phyloP scores from a whole-genome alignment of 2,797 vertebrate species.

The Enteromius unitaeniatus region DNA sequence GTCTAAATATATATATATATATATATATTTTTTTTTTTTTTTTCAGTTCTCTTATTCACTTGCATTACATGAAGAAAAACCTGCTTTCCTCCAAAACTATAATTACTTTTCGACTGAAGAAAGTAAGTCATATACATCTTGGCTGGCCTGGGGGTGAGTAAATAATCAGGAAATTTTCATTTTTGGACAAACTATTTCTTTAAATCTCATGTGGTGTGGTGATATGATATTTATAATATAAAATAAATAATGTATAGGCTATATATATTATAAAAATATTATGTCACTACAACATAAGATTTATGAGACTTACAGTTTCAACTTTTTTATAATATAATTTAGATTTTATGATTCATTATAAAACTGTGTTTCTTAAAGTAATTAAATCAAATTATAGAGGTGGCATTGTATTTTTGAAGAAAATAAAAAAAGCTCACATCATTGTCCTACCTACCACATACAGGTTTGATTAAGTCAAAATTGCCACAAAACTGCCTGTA shows the following conservation, averaged over 20 bases:
- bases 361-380: neutral
- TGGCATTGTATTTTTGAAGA: neutral
- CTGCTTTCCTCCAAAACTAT: neutral
- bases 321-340: neutral
- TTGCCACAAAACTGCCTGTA: conserved; percentile 17
- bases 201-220: neutral
- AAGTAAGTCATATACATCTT: neutral
- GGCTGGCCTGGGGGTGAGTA: neutral
- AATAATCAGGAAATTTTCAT: neutral
- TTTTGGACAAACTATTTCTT: neutral
- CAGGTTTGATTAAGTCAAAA: conserved; percentile 29
- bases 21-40: too few species aligned
- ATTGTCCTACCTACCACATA: neutral
- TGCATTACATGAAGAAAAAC: neutral
- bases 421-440: neutral
- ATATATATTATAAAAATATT: neutral
- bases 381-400: neutral
- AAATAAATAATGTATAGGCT: neutral
- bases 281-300: neutral
- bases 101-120: neutral
- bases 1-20: too few species aligned
- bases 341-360: neutral
- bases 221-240: neutral
- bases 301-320: neutral
- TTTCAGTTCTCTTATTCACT: neutral